Percentiles rank a stretch among this genome's conserved stretches.
Conservation (phyloP, 1,140 invertebrate species). For the Ectropis grisescens region DNA sequence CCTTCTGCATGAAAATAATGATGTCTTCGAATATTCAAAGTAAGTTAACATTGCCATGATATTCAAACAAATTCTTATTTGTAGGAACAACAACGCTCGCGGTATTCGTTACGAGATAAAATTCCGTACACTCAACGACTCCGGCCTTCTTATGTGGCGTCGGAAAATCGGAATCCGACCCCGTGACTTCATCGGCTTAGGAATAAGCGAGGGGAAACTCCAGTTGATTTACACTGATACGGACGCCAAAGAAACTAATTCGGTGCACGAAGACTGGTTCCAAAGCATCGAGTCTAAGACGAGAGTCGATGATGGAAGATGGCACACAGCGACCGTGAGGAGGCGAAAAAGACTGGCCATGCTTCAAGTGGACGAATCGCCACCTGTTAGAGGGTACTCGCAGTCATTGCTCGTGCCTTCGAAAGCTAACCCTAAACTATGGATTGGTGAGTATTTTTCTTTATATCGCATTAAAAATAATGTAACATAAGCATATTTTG, state of each 20-base stretch:
- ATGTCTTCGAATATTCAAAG: no score
- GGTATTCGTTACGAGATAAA: conserved; percentile 80
- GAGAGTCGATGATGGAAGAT: conserved; percentile 78
- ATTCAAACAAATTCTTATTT: conserved; percentile 11
- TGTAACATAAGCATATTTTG: no score
- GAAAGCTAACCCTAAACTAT: conserved; percentile 81
- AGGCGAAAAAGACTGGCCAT: conserved; percentile 77
- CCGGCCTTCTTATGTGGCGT: conserved; percentile 79
- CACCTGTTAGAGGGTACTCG: conserved; percentile 74
- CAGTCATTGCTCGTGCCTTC: conserved; percentile 76
- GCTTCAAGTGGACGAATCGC: conserved; percentile 77
- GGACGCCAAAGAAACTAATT: conserved; percentile 44
- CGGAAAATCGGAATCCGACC: conserved; percentile 62
- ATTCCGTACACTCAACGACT: conserved; percentile 75
- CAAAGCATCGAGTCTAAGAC: conserved; percentile 67
- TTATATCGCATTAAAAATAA: no score
- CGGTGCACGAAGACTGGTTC: conserved; percentile 57
- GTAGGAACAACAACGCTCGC: conserved; percentile 74
- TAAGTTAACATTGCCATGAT: no score
- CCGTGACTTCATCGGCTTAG: conserved; percentile 63
- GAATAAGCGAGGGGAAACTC: conserved; percentile 51
- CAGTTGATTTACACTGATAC: conserved; percentile 65
- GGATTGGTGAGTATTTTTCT: conserved; percentile 74
- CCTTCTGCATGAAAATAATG: no score
- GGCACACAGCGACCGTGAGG: conserved; percentile 78